Evolutionary conservation across 2,797 vertebrate species (phyloP).

Genomic region (Pipistrellus pygmaeus): DNA sequence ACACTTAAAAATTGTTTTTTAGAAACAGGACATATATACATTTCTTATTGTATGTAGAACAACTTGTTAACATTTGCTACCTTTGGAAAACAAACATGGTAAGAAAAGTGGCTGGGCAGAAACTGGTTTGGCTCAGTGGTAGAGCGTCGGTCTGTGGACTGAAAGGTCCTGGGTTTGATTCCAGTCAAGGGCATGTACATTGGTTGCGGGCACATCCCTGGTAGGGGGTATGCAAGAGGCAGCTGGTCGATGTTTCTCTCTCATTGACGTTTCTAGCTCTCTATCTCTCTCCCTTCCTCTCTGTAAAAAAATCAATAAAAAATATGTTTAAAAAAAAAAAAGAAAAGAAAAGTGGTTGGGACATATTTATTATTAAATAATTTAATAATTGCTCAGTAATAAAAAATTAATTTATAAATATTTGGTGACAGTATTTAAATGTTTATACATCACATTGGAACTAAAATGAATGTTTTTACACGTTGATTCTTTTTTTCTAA

Average conservation of each 20-base stretch:
- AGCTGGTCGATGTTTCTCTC: too few species aligned
- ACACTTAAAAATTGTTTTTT: background rate
- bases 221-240: too few species aligned
- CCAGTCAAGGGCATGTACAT: too few species aligned
- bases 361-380: conserved; percentile 35
- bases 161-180: too few species aligned
- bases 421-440: background rate
- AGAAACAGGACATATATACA: background rate
- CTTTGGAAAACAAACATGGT: conserved; percentile 39
- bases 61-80: background rate
- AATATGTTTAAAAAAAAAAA: too few species aligned
- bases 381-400: conserved; percentile 33
- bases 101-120: background rate
- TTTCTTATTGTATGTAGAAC: background rate
- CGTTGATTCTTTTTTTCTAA: conserved; percentile 2
- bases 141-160: too few species aligned
- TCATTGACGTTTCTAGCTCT: too few species aligned
- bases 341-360: background rate
- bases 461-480: conserved; percentile 20
- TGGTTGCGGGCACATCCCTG: too few species aligned
- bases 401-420: background rate
- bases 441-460: background rate
- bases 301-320: too few species aligned
- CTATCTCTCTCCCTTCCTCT: too few species aligned
- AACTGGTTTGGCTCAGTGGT: too few species aligned